phyloP scores from a whole-genome alignment of 2,888 invertebrate species.

The Diloba caeruleocephala region DNA sequence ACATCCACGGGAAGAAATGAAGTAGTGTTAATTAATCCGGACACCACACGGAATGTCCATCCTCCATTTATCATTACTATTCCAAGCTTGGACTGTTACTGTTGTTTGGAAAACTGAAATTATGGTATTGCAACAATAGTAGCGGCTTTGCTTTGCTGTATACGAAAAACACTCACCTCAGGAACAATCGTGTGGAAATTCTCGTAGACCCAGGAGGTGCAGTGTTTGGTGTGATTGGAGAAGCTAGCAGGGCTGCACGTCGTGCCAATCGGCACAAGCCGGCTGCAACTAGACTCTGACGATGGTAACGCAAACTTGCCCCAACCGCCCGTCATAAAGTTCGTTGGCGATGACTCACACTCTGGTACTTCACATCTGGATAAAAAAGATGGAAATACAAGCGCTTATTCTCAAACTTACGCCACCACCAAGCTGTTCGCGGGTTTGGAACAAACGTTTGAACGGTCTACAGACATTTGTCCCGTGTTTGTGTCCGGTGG shows the following conservation, averaged over 20 bases:
- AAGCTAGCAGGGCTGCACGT: slow-evolving; percentile 70
- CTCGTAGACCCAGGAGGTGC: slow-evolving; percentile 76
- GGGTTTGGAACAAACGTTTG: neutral
- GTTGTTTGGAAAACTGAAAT: no score
- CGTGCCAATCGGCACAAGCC: slow-evolving; percentile 55
- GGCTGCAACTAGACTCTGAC: slow-evolving; percentile 64
- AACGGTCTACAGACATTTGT: no score
- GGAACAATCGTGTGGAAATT: slow-evolving; percentile 72
- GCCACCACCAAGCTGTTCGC: no score
- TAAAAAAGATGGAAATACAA: no score
- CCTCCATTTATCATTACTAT: no score
- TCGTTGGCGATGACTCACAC: slow-evolving; percentile 72
- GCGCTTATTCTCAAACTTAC: no score
- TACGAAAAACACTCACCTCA: slow-evolving; percentile 62
- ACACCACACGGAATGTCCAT: no score
- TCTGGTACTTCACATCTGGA: slow-evolving; percentile 76
- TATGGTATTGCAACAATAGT: no score
- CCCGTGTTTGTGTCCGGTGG: no score
- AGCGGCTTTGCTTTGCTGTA: neutral
- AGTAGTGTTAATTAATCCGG: no score
- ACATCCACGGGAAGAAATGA: no score
- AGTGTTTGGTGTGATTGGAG: slow-evolving; percentile 62
- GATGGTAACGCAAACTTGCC: slow-evolving; percentile 73
- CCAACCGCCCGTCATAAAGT: slow-evolving; percentile 68
- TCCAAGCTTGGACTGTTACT: no score